Base-by-base conservation (phyloP, 53 echinoderm and acorn worm species). In the Echinometra lucunter region DNA sequence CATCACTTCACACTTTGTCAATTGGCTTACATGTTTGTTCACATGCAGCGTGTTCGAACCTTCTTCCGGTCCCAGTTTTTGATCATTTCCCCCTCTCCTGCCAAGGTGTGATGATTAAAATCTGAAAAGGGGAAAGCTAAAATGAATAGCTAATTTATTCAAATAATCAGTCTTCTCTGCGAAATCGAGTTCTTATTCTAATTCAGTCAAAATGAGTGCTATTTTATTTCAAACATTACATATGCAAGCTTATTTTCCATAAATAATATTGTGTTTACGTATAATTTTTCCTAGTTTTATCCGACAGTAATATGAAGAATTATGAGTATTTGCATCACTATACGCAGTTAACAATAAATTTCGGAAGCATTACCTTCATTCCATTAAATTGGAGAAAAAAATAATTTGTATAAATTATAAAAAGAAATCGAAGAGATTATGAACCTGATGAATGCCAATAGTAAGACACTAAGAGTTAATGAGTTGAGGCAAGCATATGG, bases 11-110 rank as follows among this genome's bases (percentile, higher is more conserved):
- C 91, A 69, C 91, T 7, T 70, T 60, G 63, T 91, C 66, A 91
- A 60, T 42, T 69, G 45, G 66, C 30, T 37, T 69, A 42, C 70
- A 91, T 91, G 91, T 91, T 91, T 91, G 69, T 70, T 91, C 91
- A 91, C 91, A 69, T 91, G 91, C 45, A 45, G 45, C 28, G 89
- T 21, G 19, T 89, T 19, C 10, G 32, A 89, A 60, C n/a, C 23
- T 60, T 89, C 91, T 91, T 91, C 91, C 91, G 91, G 91, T 91
- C 91, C 45, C 69, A 91, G 8, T n/a, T 58, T 57, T 8, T 60
- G 19, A 58, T 66, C 88, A 57, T 57, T 23, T 57, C 21, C 28
- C 56, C 55, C 34, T 49, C 40, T 89, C 89, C 89, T 89, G 58
- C 60, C 60, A 47, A 85, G 47, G 49, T 9, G 4, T 9, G 32